Percentiles rank a stretch among this genome's conserved stretches.
Evolutionary conservation across 2,888 invertebrate genomes (phyloP).

Genomic region (Ischnus inquisitorius): DNA sequence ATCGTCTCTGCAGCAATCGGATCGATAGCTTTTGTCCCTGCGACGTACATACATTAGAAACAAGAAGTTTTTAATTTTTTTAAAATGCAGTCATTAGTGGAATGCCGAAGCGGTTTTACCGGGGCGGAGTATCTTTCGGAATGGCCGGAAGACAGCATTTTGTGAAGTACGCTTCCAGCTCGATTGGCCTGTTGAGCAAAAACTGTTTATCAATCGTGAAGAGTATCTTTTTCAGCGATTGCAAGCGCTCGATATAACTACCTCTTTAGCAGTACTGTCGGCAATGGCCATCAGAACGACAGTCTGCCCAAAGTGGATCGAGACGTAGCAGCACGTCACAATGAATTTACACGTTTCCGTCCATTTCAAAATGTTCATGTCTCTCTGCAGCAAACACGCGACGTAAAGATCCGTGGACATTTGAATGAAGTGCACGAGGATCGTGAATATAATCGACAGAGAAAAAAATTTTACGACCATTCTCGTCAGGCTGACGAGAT

Average conservation of each 20-base stretch:
- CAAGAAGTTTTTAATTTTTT: neutral
- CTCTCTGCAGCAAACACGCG: conserved; percentile 37
- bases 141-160: conserved; percentile 43
- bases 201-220: neutral
- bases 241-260: neutral
- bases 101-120: conserved; percentile 35
- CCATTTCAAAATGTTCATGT: neutral
- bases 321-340: conserved; percentile 50
- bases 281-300: conserved; percentile 44
- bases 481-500: conserved; percentile 58
- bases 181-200: conserved; percentile 62
- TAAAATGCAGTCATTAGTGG: neutral
- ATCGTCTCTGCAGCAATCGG: conserved; percentile 59
- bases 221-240: neutral
- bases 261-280: conserved; percentile 61
- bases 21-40: conserved; percentile 66
- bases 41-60: neutral
- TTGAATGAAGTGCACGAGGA: conserved; percentile 56
- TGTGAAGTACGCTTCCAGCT: conserved; percentile 62
- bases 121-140: conserved; percentile 37
- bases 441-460: conserved; percentile 54
- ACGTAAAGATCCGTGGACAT: conserved; percentile 63
- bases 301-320: conserved; percentile 41
- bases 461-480: conserved; percentile 59
- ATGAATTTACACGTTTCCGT: neutral